Base-by-base conservation (phyloP, 2,888 invertebrate species). In the Maniola hyperantus region DNA sequence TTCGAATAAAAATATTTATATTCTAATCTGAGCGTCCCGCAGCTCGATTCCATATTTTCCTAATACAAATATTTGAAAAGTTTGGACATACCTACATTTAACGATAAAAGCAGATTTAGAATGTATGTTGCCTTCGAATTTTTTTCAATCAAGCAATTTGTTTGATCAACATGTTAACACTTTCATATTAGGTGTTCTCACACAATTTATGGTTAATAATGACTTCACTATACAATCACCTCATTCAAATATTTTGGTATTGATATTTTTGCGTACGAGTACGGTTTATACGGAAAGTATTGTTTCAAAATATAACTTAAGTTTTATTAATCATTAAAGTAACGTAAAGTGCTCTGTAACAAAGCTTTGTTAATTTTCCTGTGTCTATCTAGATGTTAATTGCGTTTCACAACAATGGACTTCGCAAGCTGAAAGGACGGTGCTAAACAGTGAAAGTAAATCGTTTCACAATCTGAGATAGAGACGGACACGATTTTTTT, bases 401-500 rank as follows among this genome's bases (percentile, higher is more conserved):
- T 57, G 42, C 57, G 50, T 26, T 59, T 46, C 33, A 15, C 4
- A 59, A 55, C 57, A 57, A 42, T 26, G 10, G n/a, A n/a, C 15
- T 59, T 42, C 7, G 36, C 46, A 59, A 46, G 10, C 8, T 13
- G 42, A 59, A 44, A 33, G 8, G 7, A 15, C 11, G 1, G 46
- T 34, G 60, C 36, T 50, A 50, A 60, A 60, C 60, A 55, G 36
- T 20, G 66, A 62, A 66, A 57, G 57, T 55, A 55, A 46, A 46
- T 18, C 15, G 20, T 60, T 54, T 53, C 36, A 42, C 42, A 53
- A 54, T 8, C 18, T 42, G 8, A 6, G 4, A 20, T 57, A 57
- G 20, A 44, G 8, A n/a, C 46, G 46, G 46, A 48, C 8, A 15
- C 48, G 6, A 10, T 15, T 8, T 46, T 18, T 48, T 18, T 48